Percentiles rank a stretch among this genome's conserved stretches.
These are phyloP conservation scores for Agrochola litura DNA, from an alignment of 2,888 invertebrate species.

Conservation along the genomic window DNA sequence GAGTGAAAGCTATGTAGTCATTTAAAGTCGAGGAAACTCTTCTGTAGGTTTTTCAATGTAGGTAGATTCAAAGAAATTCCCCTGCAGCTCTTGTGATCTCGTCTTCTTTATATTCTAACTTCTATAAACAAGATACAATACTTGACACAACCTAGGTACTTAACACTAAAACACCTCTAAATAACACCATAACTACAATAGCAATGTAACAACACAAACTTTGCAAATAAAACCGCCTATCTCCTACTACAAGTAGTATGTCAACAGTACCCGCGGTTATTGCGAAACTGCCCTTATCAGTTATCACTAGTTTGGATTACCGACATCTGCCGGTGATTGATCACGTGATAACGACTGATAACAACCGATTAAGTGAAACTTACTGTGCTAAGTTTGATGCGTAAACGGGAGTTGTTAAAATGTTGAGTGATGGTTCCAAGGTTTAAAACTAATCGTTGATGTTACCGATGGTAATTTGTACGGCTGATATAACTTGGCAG, in stretches of 20 bases:
- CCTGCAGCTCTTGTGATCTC: background rate
- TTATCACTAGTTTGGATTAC: slow-evolving; percentile 67
- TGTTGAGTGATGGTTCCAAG: background rate
- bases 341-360: slow-evolving; percentile 74
- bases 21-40: background rate
- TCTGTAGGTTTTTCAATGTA: background rate
- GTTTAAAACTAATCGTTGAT: background rate
- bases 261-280: slow-evolving; percentile 64
- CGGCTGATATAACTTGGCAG: too few relatives aligned
- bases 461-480: background rate
- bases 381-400: slow-evolving; percentile 19
- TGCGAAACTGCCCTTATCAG: slow-evolving; percentile 70
- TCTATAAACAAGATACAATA: background rate
- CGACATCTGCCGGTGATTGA: slow-evolving; percentile 79
- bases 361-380: slow-evolving; percentile 53
- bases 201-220: slow-evolving; percentile 14
- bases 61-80: background rate
- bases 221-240: slow-evolving; percentile 51
- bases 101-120: background rate
- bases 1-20: background rate
- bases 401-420: background rate
- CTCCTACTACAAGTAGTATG: slow-evolving; percentile 46
- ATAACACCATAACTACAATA: slow-evolving; percentile 1
- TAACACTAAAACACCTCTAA: background rate
- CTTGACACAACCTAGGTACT: background rate